These are phyloP conservation scores for Plagodis dolabraria DNA, from an alignment of 2,888 invertebrate species.

Conservation along the genomic window DNA sequence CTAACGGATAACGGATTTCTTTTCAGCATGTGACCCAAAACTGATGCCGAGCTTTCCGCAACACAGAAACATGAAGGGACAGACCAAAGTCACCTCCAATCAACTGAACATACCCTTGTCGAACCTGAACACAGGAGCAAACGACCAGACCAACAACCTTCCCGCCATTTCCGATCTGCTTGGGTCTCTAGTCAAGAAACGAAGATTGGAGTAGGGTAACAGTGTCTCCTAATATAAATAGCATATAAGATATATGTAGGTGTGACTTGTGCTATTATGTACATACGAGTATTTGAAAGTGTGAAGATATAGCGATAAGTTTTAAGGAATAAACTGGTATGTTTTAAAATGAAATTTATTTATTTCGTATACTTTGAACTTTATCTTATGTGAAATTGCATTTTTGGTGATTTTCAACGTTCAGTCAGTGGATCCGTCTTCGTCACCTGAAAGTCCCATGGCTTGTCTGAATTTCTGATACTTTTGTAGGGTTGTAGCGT, in stretches of 20 bases:
- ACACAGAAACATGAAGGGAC: constrained; percentile 92
- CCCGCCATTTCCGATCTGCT: constrained; percentile 93
- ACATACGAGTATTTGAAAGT: neutral
- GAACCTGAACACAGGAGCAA: constrained; percentile 84
- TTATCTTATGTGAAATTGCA: constrained; percentile 46
- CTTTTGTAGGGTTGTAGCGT: constrained; percentile 59
- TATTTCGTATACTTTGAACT: constrained; percentile 33
- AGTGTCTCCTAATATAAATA: neutral
- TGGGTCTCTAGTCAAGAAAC: constrained; percentile 92
- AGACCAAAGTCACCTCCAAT: constrained; percentile 60
- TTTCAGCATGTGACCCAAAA: constrained; percentile 96
- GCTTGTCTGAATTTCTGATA: constrained; percentile 75
- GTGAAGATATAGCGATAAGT: neutral
- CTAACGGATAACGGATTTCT: neutral
- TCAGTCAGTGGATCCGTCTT: constrained; percentile 75
- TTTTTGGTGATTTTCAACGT: constrained; percentile 45
- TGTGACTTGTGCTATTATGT: too few relatives aligned
- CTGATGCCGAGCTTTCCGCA: constrained; percentile 99
- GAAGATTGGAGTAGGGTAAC: constrained; percentile 87
- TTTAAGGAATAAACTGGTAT: neutral
- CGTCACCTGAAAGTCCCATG: constrained; percentile 74
- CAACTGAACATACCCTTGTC: constrained; percentile 76
- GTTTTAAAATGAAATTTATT: constrained; percentile 32
- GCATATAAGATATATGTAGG: neutral
- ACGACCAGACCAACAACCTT: constrained; percentile 90